These are phyloP conservation scores for Percopsis transmontana DNA, from an alignment of 2,113 vertebrate species.

Conservation along the genomic window DNA sequence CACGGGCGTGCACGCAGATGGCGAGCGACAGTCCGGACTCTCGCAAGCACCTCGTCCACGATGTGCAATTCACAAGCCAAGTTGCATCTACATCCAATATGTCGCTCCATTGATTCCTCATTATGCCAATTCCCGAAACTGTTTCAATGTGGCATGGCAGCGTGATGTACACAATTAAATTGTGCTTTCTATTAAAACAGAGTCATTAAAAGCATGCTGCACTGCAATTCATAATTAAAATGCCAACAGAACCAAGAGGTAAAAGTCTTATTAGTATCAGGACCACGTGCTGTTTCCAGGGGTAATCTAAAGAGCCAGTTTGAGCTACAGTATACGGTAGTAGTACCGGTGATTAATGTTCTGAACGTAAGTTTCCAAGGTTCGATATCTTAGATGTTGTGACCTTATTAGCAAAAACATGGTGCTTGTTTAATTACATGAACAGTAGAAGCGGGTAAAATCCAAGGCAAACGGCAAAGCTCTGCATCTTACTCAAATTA, in stretches of 20 bases:
- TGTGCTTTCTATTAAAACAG: conserved; percentile 72
- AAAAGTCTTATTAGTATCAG: conserved; percentile 71
- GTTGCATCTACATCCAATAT: conserved; percentile 72
- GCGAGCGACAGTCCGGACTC: neutral
- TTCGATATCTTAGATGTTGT: conserved; percentile 18
- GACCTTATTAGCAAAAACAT: conserved; percentile 1
- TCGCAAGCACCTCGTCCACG: conserved; percentile 11
- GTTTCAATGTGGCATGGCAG: conserved; percentile 48
- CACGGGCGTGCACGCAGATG: conserved; percentile 1
- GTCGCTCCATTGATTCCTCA: conserved; percentile 78
- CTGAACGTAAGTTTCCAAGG: conserved; percentile 21
- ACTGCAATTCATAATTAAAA: conserved; percentile 76
- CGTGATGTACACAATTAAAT: conserved; percentile 67
- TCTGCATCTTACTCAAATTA: neutral
- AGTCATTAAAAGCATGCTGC: conserved; percentile 72
- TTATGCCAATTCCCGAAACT: conserved; percentile 70
- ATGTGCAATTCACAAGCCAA: conserved; percentile 39
- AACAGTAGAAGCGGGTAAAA: conserved; percentile 3
- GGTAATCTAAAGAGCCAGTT: conserved; percentile 53
- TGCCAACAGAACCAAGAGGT: conserved; percentile 48
- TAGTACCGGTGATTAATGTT: conserved; percentile 57
- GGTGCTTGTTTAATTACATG: conserved; percentile 5
- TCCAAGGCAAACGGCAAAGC: neutral
- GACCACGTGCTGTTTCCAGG: conserved; percentile 50
- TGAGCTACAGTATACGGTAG: conserved; percentile 2